Evolutionary conservation across 2,113 vertebrate genomes (phyloP).

Genomic region (Istiophorus platypterus): DNA sequence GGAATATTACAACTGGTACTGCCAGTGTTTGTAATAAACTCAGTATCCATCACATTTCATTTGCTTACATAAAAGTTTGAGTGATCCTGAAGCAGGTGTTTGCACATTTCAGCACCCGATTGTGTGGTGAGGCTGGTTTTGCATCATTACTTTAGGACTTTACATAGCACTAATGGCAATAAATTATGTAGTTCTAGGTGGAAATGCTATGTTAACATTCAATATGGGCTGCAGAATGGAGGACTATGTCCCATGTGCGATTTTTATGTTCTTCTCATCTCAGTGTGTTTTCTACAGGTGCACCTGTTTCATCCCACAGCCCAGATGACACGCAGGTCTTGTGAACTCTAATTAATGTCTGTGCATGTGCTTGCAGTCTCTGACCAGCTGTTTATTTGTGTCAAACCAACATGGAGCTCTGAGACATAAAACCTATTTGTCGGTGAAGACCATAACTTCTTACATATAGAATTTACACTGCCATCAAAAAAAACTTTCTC

Average conservation of each 20-base stretch:
- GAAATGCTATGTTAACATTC: not conserved
- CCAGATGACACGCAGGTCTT: not conserved
- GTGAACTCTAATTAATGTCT: not conserved
- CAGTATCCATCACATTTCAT: constrained; percentile 12
- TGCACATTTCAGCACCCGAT: constrained; percentile 39
- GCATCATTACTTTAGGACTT: constrained; percentile 23
- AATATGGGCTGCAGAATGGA: not conserved
- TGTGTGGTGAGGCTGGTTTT: constrained; percentile 40
- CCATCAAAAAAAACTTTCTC: too few species aligned
- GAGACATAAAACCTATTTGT: not conserved
- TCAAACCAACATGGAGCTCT: not conserved
- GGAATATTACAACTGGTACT: not conserved
- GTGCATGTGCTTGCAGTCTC: not conserved
- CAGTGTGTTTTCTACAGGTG: not conserved
- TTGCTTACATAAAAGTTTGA: constrained; percentile 32
- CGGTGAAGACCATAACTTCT: not conserved
- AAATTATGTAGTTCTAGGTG: not conserved
- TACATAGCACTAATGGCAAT: not conserved
- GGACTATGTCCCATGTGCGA: not conserved
- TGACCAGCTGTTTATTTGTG: not conserved
- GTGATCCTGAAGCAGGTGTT: constrained; percentile 33
- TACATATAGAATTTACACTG: not conserved
- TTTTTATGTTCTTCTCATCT: not conserved
- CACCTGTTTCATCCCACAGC: not conserved
- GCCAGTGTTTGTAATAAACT: not conserved